phyloP scores from a whole-genome alignment of 2,113 vertebrate species.

The Xenopus laevis region DNA sequence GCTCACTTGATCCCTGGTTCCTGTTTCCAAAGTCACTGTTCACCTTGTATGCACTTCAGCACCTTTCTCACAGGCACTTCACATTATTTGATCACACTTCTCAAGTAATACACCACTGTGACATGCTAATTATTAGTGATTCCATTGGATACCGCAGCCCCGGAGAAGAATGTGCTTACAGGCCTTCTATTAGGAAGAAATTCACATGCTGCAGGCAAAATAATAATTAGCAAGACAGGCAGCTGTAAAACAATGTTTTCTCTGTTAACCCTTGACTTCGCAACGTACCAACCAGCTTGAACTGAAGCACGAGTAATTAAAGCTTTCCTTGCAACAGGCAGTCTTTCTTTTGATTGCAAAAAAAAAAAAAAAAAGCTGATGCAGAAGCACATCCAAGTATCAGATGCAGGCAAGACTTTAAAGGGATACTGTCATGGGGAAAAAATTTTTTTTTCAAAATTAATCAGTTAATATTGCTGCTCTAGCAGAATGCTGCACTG shows the following conservation, averaged over 20 bases:
- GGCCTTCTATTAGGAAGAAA: constrained; percentile 8
- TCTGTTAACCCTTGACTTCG: neutral
- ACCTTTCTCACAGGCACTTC: constrained; percentile 30
- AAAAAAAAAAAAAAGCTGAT: no score
- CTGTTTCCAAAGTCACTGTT: constrained; percentile 1
- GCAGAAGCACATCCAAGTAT: no score
- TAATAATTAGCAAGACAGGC: neutral
- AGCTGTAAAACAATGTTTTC: constrained; percentile 14
- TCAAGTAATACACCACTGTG: constrained; percentile 30
- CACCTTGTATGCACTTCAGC: constrained; percentile 17
- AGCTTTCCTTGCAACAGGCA: no score
- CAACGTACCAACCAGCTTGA: neutral
- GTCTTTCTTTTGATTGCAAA: no score
- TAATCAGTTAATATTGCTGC: no score
- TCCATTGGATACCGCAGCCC: constrained; percentile 13
- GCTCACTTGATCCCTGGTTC: neutral
- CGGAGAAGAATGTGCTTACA: constrained; percentile 9
- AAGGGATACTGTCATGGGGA: no score
- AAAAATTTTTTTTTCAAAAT: no score
- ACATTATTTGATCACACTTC: constrained; percentile 29
- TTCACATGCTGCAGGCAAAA: constrained; percentile 4
- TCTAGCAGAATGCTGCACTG: no score
- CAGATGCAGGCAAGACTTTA: no score
- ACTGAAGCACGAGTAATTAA: no score
- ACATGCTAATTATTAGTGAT: constrained; percentile 38